These are phyloP conservation scores for Zygogramma bicolorata DNA, from an alignment of 2,888 invertebrate genomes.

Conservation along the genomic window DNA sequence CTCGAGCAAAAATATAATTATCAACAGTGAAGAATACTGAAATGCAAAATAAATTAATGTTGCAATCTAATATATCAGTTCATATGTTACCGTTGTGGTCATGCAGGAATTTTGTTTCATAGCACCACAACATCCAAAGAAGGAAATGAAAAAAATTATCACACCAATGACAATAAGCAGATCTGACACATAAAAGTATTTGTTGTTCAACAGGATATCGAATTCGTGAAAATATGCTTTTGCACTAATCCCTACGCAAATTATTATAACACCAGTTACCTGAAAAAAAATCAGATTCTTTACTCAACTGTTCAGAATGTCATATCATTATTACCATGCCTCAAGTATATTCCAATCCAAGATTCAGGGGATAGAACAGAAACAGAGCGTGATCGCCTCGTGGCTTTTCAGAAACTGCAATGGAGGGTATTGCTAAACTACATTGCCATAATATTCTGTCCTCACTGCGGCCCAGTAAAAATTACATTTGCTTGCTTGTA, in stretches of 20 bases:
- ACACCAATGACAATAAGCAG: constrained; percentile 88
- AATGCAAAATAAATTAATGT: constrained; percentile 42
- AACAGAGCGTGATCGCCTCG: too few species aligned
- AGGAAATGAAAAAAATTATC: constrained; percentile 89
- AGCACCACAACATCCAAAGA: constrained; percentile 97
- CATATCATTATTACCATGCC: neutral
- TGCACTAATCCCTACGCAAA: constrained; percentile 84
- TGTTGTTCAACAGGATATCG: constrained; percentile 82
- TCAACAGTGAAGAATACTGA: constrained; percentile 81
- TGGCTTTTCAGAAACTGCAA: too few species aligned
- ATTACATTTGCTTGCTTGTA: too few species aligned
- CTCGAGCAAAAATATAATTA: constrained; percentile 85
- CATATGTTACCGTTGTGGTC: constrained; percentile 84
- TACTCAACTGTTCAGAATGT: neutral
- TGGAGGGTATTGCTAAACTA: too few species aligned
- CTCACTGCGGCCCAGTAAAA: too few species aligned
- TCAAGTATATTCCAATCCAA: too few species aligned
- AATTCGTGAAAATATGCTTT: constrained; percentile 81
- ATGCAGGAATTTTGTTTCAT: constrained; percentile 94
- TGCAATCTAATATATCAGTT: neutral
- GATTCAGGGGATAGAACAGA: too few species aligned
- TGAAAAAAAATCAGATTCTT: constrained; percentile 67
- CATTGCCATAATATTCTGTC: too few species aligned
- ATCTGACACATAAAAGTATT: constrained; percentile 86
- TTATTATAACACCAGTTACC: constrained; percentile 87